These are phyloP conservation scores for Mungos mungo DNA, from an alignment of 2,113 vertebrate genomes.

Conservation along the genomic window DNA sequence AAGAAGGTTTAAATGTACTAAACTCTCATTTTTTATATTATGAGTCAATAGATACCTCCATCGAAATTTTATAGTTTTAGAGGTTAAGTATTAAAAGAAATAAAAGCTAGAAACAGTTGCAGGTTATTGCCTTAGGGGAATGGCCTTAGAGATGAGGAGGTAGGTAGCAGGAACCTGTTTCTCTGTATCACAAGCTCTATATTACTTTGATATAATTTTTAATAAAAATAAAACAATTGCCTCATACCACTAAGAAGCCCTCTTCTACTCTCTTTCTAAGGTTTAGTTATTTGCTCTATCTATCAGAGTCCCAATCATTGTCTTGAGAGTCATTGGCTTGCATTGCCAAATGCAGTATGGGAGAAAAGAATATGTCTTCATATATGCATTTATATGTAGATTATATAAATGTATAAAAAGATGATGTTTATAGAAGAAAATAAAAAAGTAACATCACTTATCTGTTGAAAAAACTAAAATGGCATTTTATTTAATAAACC, in stretches of 20 bases:
- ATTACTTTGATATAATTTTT: background rate
- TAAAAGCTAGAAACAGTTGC: background rate
- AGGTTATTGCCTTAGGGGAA: background rate
- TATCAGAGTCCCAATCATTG: background rate
- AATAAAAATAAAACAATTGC: background rate
- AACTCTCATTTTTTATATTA: background rate
- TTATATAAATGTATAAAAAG: background rate
- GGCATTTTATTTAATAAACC: background rate
- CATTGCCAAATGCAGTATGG: background rate
- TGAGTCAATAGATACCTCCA: background rate
- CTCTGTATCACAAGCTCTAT: background rate
- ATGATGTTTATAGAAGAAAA: background rate
- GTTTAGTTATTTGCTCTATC: background rate
- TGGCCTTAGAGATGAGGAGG: accelerated
- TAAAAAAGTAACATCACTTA: background rate
- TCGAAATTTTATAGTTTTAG: background rate
- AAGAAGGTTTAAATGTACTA: background rate
- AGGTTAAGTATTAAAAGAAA: background rate
- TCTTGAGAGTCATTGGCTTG: background rate
- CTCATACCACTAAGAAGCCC: background rate
- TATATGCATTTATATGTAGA: background rate
- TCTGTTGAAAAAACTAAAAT: background rate
- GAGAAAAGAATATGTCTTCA: background rate
- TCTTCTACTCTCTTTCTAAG: background rate
- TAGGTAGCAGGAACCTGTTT: background rate